Conservation (phyloP, 2,797 vertebrate species). For the Amazona finschi region DNA sequence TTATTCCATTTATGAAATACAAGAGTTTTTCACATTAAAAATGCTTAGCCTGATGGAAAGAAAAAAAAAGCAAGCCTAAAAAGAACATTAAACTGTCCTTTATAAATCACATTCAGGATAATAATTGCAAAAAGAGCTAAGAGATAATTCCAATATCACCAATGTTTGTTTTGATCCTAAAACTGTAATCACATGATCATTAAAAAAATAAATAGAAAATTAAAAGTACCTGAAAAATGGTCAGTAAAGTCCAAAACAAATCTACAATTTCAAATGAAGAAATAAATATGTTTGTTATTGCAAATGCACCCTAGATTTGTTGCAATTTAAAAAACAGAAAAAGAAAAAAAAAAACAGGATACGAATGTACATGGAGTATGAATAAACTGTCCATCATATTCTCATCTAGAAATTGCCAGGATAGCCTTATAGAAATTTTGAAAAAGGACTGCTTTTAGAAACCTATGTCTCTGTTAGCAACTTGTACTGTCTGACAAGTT, state of each 20-base stretch:
- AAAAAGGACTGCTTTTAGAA: neutral
- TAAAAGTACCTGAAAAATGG: neutral
- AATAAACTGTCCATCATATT: neutral
- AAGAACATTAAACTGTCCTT: neutral
- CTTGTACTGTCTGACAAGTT: neutral
- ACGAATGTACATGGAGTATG: neutral
- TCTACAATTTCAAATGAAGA: neutral
- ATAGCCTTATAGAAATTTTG: neutral
- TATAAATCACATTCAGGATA: neutral
- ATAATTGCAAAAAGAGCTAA: neutral
- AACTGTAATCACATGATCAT: neutral
- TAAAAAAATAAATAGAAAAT: neutral
- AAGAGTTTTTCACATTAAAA: neutral
- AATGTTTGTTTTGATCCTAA: neutral
- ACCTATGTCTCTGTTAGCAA: accelerated
- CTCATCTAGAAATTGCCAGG: neutral
- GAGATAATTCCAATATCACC: neutral
- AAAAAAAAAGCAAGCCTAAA: neutral
- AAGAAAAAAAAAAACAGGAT: neutral
- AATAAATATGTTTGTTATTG: neutral
- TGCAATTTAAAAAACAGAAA: neutral
- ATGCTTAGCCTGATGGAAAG: neutral
- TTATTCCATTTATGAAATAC: neutral
- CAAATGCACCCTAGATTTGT: neutral
- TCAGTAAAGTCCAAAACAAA: neutral